These are phyloP conservation scores for Trichonephila inaurata DNA, from an alignment of 1,140 invertebrate genomes.

Conservation along the genomic window DNA sequence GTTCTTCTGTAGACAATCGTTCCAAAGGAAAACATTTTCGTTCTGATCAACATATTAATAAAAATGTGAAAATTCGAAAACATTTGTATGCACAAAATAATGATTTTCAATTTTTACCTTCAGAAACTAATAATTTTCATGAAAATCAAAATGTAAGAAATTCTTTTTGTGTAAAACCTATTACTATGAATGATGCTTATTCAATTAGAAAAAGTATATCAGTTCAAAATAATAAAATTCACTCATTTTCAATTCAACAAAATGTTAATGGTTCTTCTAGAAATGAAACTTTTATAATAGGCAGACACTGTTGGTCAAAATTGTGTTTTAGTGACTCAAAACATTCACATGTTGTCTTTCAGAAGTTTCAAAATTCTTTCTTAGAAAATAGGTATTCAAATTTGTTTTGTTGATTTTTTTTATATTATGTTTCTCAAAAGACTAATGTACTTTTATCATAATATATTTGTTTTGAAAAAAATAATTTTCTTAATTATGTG, in stretches of 20 bases:
- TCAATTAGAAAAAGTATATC: not conserved
- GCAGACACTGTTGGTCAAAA: constrained; percentile 31
- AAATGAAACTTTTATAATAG: not conserved
- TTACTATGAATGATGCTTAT: constrained; percentile 14
- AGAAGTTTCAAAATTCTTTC: not conserved
- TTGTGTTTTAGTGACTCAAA: constrained; percentile 1
- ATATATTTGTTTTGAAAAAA: too few species aligned
- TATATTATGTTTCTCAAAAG: too few species aligned
- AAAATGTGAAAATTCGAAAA: not conserved
- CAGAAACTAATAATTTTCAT: not conserved
- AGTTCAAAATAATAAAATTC: not conserved
- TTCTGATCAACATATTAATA: not conserved
- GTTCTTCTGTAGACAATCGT: not conserved
- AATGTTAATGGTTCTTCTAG: not conserved
- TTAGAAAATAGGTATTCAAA: not conserved
- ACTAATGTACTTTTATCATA: too few species aligned
- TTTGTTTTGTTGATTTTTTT: not conserved
- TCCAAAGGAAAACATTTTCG: too few species aligned
- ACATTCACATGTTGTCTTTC: constrained; percentile 17
- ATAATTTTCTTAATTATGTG: too few species aligned
- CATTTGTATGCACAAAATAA: not conserved
- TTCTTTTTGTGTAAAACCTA: not conserved
- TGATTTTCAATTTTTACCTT: not conserved
- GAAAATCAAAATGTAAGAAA: not conserved
- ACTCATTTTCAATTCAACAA: not conserved